Percentiles rank a stretch among this genome's conserved stretches.
Conservation (phyloP, 2,888 invertebrate genomes). For the Oscheius sp. region DNA sequence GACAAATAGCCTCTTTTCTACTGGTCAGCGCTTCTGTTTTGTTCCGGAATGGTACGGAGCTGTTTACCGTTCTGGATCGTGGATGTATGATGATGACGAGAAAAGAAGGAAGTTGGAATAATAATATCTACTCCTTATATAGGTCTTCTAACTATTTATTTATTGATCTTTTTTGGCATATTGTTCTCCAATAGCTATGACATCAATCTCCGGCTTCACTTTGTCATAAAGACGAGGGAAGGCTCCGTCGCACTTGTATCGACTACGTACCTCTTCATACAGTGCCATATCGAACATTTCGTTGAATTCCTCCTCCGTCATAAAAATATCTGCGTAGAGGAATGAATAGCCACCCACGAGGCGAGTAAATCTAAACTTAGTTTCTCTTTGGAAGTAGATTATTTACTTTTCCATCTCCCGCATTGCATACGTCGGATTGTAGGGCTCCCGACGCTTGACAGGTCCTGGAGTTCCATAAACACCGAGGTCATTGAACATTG, state of each 20-base stretch:
- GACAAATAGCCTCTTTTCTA: background rate
- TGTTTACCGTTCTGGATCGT: too few species aligned
- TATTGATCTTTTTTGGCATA: slow-evolving; percentile 39
- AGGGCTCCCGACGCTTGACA: slow-evolving; percentile 75
- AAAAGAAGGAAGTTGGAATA: too few species aligned
- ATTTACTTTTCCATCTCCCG: slow-evolving; percentile 79
- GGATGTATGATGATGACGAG: too few species aligned
- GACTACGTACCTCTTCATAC: slow-evolving; percentile 74
- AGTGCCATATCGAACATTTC: slow-evolving; percentile 79
- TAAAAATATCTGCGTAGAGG: slow-evolving; percentile 80
- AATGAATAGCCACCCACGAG: slow-evolving; percentile 79
- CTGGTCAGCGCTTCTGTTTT: background rate
- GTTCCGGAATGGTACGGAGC: slow-evolving; percentile 10
- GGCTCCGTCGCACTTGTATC: slow-evolving; percentile 68
- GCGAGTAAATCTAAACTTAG: too few species aligned
- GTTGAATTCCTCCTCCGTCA: slow-evolving; percentile 78
- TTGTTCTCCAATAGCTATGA: slow-evolving; percentile 61
- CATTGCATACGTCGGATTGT: slow-evolving; percentile 79
- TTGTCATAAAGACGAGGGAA: slow-evolving; percentile 53
- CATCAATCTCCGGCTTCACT: slow-evolving; percentile 61
- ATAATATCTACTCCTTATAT: too few species aligned
- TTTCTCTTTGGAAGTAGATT: too few species aligned
- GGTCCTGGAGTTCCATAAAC: slow-evolving; percentile 79
- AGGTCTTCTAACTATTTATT: too few species aligned
- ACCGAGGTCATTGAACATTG: slow-evolving; percentile 80